phyloP scores from a whole-genome alignment of 1,140 invertebrate species.

The Odontomachus brunneus region DNA sequence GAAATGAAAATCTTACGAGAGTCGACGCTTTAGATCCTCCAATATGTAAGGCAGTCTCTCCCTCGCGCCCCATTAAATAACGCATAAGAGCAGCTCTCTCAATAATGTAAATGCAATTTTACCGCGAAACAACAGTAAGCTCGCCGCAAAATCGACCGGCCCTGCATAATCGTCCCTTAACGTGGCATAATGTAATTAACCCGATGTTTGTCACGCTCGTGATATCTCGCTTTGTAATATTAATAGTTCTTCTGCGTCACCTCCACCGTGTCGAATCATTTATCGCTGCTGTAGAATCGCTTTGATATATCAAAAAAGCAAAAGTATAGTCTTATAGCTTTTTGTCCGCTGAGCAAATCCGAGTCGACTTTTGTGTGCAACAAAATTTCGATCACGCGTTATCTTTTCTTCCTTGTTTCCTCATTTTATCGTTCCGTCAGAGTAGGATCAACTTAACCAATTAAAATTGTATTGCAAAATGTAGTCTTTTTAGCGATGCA shows the following conservation, averaged over 20 bases:
- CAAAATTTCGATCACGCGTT: too few relatives aligned
- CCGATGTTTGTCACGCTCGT: background rate
- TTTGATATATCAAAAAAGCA: background rate
- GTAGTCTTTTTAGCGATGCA: too few relatives aligned
- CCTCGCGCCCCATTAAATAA: background rate
- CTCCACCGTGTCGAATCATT: background rate
- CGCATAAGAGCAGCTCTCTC: background rate
- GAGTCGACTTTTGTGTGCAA: too few relatives aligned
- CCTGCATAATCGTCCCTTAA: slow-evolving; percentile 23
- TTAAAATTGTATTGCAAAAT: too few relatives aligned
- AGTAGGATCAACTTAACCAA: too few relatives aligned
- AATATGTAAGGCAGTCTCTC: slow-evolving; percentile 5
- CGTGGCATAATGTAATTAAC: slow-evolving; percentile 29
- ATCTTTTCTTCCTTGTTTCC: too few relatives aligned
- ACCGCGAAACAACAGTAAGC: background rate
- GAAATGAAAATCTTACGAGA: slow-evolving; percentile 27
- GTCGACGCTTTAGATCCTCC: background rate
- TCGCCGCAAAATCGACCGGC: slow-evolving; percentile 1
- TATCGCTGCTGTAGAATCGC: background rate
- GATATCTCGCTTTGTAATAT: slow-evolving; percentile 15
- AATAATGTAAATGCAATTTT: slow-evolving; percentile 10
- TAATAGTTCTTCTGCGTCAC: background rate
- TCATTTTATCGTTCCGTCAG: too few relatives aligned
- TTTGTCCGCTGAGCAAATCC: too few relatives aligned
- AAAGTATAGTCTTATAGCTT: too few relatives aligned